Evolutionary conservation across 2,888 invertebrate genomes (phyloP).

Genomic region (Athalia circularis): DNA sequence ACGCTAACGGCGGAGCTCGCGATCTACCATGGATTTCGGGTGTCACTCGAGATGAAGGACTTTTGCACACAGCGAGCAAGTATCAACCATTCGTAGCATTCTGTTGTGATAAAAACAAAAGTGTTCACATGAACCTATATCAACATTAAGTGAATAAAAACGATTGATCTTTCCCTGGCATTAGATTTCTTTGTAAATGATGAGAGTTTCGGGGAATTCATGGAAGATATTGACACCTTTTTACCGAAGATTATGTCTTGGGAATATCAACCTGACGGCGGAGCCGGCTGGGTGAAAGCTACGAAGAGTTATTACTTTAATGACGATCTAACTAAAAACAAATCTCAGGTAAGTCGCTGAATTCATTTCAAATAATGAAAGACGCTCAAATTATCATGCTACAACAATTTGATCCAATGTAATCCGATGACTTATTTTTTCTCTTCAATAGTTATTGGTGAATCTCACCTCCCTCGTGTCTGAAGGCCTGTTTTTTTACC

Average conservation of each 20-base stretch:
- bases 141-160: background rate
- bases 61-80: no score
- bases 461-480: background rate
- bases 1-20: no score
- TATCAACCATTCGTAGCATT: background rate
- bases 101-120: background rate
- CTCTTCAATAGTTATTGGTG: slow-evolving; percentile 1
- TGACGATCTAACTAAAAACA: slow-evolving; percentile 42
- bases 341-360: slow-evolving; percentile 47
- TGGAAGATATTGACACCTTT: background rate
- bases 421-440: background rate
- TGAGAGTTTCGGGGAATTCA: background rate
- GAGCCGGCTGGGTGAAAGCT: background rate
- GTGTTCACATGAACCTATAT: background rate
- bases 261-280: background rate
- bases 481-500: background rate
- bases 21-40: no score
- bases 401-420: slow-evolving; percentile 44
- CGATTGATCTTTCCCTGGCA: no score
- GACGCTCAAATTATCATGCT: slow-evolving; percentile 45
- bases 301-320: slow-evolving; percentile 10
- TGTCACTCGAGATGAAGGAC: no score
- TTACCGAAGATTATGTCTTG: background rate
- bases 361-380: background rate
- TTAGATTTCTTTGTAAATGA: background rate